A percentile compares a stretch with the other conserved stretches of the same genome.
These are phyloP conservation scores for Porphyrio hochstetteri DNA, from an alignment of 2,113 vertebrate species.

Conservation along the genomic window DNA sequence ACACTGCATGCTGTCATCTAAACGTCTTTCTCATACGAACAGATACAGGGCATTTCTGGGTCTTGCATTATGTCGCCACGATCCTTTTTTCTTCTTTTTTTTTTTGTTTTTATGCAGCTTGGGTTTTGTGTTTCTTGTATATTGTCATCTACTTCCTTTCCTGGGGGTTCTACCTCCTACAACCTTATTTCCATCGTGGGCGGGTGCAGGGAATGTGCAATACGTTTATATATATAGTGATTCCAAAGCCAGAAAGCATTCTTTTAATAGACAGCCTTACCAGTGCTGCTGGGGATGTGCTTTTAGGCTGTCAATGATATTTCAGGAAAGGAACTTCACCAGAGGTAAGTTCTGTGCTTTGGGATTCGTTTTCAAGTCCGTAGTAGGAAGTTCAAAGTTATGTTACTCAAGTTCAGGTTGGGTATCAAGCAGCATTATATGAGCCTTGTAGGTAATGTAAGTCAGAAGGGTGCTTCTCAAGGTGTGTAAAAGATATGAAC, in stretches of 20 bases:
- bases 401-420: neutral
- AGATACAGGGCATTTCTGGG: rapidly evolving
- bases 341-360: neutral
- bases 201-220: neutral
- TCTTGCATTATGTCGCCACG: rapidly evolving
- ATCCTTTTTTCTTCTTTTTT: neutral
- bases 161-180: neutral
- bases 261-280: neutral
- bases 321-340: neutral
- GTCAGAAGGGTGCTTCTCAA: neutral
- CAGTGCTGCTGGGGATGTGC: neutral
- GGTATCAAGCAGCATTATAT: neutral
- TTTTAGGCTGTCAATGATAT: neutral
- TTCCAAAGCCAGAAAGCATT: neutral
- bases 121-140: neutral
- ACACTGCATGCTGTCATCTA: neutral
- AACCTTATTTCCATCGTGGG: neutral
- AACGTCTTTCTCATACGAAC: neutral
- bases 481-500: neutral
- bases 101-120: neutral
- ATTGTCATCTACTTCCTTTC: neutral
- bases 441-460: neutral
- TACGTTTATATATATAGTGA: neutral
- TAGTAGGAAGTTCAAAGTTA: neutral
- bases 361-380: neutral